Conservation (phyloP, 2,113 vertebrate species). For the Sinocyclocheilus grahami region DNA sequence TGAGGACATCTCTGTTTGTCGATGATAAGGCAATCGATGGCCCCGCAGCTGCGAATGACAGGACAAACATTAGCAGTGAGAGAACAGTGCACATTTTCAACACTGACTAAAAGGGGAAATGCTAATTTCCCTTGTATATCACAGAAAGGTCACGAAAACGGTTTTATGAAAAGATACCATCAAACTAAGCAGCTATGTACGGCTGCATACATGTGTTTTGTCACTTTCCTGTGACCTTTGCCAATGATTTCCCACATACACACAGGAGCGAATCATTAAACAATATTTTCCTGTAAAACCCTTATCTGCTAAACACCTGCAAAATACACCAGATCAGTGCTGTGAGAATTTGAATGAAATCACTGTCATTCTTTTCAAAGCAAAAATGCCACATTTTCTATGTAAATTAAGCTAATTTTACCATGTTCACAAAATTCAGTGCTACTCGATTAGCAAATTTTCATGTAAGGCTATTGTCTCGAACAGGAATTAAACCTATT, state of each 20-base stretch:
- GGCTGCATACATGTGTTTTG: not conserved
- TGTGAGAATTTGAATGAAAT: not conserved
- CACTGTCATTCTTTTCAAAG: not conserved
- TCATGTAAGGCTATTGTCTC: not conserved
- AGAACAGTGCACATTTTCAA: constrained; percentile 6
- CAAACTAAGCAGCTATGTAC: not conserved
- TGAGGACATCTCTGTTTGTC: constrained; percentile 35
- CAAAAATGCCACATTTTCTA: not conserved
- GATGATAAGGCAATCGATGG: constrained; percentile 36
- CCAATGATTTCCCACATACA: not conserved
- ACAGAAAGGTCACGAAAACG: not conserved
- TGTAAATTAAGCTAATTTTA: not conserved
- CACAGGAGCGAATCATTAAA: not conserved
- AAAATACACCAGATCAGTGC: not conserved
- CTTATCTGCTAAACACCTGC: not conserved
- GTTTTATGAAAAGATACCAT: not conserved
- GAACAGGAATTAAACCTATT: no score
- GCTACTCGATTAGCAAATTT: not conserved
- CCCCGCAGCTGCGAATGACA: not conserved
- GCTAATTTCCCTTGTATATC: not conserved
- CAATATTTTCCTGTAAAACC: not conserved
- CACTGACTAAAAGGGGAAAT: not conserved
- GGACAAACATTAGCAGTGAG: constrained; percentile 14
- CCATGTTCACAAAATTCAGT: not conserved
- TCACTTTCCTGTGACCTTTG: not conserved